Percentiles rank a stretch among this genome's conserved stretches.
phyloP scores from a whole-genome alignment of 2,888 invertebrate species.

The Campoplex nolae region DNA sequence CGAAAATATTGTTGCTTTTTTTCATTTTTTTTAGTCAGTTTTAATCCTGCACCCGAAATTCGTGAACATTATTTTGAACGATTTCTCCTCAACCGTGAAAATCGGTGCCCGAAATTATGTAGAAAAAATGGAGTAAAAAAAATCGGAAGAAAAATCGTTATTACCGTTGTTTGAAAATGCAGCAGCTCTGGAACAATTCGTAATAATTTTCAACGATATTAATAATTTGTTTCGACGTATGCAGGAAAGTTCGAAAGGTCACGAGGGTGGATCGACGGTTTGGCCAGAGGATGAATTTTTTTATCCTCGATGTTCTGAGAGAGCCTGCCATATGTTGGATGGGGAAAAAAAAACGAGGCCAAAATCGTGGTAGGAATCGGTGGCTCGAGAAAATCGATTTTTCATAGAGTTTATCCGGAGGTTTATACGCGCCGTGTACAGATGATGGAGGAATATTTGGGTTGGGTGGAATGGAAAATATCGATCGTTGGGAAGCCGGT shows the following conservation, averaged over 20 bases:
- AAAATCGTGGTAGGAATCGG: conserved; percentile 31
- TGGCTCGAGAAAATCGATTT: conserved; percentile 60
- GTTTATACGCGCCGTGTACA: background rate
- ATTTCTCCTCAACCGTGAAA: background rate
- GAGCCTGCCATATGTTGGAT: conserved; percentile 36
- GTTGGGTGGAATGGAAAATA: conserved; percentile 20
- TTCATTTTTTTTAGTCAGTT: background rate
- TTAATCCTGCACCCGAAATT: background rate
- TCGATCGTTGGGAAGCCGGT: conserved; percentile 50
- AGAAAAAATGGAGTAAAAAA: background rate
- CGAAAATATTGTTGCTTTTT: background rate
- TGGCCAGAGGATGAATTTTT: conserved; percentile 38
- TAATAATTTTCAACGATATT: conserved; percentile 16
- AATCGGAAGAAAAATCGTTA: background rate
- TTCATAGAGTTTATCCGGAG: conserved; percentile 48
- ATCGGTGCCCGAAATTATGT: background rate
- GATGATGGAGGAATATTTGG: conserved; percentile 22
- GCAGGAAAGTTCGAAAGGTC: conserved; percentile 47
- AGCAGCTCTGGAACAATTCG: background rate
- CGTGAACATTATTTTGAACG: background rate
- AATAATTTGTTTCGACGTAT: background rate
- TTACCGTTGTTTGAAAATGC: background rate
- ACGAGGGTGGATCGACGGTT: conserved; percentile 37
- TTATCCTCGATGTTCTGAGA: conserved; percentile 15
- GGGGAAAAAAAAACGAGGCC: conserved; percentile 20